Percentiles rank a stretch among this genome's conserved stretches.
Conservation (phyloP, 1,140 invertebrate species). For the Asobara japonica region DNA sequence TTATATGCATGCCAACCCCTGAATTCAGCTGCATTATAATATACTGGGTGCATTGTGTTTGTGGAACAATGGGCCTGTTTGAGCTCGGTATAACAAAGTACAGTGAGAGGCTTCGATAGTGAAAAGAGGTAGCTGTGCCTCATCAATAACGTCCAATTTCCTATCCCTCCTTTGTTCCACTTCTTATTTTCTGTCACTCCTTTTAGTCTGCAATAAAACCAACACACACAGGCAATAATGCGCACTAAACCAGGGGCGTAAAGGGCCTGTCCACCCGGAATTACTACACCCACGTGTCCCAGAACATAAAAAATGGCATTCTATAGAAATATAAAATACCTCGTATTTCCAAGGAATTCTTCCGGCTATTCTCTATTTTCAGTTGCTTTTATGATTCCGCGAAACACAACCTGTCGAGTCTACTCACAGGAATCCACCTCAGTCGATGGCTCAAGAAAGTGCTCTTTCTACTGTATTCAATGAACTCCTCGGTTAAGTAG, state of each 20-base stretch:
- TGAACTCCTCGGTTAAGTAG: constrained; percentile 46
- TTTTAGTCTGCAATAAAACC: background rate
- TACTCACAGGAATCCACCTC: no score
- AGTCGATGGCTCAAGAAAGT: constrained; percentile 45
- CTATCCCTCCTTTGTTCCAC: background rate
- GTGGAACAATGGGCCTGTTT: background rate
- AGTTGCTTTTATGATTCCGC: background rate
- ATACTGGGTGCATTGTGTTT: constrained; percentile 6
- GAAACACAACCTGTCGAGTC: background rate
- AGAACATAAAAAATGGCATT: background rate
- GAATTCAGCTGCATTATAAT: background rate
- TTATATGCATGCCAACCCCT: background rate
- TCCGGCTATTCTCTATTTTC: background rate
- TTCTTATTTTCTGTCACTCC: constrained; percentile 6
- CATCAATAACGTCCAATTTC: constrained; percentile 5
- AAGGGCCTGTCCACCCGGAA: background rate
- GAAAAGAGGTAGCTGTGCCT: background rate
- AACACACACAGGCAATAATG: background rate
- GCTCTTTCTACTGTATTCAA: constrained; percentile 46
- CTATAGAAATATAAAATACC: background rate
- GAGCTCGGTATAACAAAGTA: background rate
- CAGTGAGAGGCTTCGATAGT: background rate
- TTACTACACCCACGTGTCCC: background rate
- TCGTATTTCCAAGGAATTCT: background rate
- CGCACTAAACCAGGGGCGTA: background rate